phyloP scores from a whole-genome alignment of 2,113 vertebrate genomes.

The Carassius carassius region DNA sequence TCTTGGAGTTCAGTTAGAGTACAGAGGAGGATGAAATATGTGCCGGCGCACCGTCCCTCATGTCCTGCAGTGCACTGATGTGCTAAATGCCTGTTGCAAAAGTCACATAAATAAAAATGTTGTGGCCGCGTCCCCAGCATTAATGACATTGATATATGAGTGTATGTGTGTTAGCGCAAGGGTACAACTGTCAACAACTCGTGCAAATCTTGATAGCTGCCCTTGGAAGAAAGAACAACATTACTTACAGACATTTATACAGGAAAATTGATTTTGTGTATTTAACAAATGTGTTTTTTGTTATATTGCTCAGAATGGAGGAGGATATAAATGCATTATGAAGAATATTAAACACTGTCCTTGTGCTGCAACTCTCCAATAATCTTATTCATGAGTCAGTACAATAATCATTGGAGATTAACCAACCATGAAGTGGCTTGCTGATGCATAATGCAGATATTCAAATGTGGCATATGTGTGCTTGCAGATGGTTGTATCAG shows the following conservation, averaged over 20 bases:
- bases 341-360: not conserved
- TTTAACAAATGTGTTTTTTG: not conserved
- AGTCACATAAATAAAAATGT: conserved; percentile 10
- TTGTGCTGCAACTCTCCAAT: not conserved
- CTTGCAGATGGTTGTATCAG: conserved; percentile 24
- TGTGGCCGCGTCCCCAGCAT: not conserved
- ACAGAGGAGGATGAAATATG: not conserved
- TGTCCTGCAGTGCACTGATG: conserved; percentile 25
- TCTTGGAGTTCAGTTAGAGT: conserved; percentile 7
- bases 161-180: not conserved
- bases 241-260: not conserved
- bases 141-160: not conserved
- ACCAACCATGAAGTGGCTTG: conserved; percentile 38
- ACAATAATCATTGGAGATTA: conserved; percentile 38
- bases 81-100: conserved; percentile 16
- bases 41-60: not conserved
- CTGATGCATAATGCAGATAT: conserved; percentile 46
- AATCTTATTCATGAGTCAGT: conserved; percentile 40
- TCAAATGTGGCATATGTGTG: conserved; percentile 40
- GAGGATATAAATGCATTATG: conserved; percentile 18
- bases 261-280: not conserved
- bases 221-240: conserved; percentile 6
- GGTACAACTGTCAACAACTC: conserved; percentile 11
- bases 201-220: conserved; percentile 6
- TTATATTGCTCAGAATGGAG: not conserved